A percentile compares a stretch with the other conserved stretches of the same genome.
Conservation (phyloP, 2,888 invertebrate genomes). For the Perizoma flavofasciatum region DNA sequence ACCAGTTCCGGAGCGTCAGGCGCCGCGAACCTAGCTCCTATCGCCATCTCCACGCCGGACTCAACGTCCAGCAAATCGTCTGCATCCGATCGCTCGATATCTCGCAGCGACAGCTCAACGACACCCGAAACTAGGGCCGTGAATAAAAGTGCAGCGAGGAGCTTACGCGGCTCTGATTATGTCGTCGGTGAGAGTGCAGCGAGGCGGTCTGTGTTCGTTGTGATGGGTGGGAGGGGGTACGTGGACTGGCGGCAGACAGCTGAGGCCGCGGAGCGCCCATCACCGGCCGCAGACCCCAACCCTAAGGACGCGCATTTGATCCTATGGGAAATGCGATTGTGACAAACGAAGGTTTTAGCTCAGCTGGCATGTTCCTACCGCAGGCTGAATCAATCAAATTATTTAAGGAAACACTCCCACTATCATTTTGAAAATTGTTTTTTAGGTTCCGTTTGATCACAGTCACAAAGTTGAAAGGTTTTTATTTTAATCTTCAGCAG, state of each 20-base stretch:
- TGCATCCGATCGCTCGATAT: conserved; percentile 68
- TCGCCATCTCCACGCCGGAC: conserved; percentile 76
- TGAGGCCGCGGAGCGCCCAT: conserved; percentile 83
- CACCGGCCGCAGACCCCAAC: conserved; percentile 86
- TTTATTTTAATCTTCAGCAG: too few species aligned
- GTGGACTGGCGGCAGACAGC: conserved; percentile 92
- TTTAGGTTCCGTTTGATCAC: too few species aligned
- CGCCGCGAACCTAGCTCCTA: conserved; percentile 80
- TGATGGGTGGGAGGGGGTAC: conserved; percentile 95
- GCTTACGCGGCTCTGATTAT: conserved; percentile 73
- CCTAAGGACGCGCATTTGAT: conserved; percentile 94
- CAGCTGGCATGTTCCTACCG: background rate
- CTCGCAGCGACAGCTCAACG: conserved; percentile 62
- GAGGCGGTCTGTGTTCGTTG: conserved; percentile 90
- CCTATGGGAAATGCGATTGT: conserved; percentile 90
- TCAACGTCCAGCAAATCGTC: conserved; percentile 71
- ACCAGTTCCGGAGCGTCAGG: conserved; percentile 91
- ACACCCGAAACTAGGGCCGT: conserved; percentile 48
- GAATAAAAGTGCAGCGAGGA: conserved; percentile 64
- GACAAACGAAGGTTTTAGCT: conserved; percentile 50
- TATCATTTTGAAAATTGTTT: too few species aligned
- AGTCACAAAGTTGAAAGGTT: too few species aligned
- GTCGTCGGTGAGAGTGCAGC: conserved; percentile 75
- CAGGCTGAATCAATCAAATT: too few species aligned
- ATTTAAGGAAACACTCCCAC: too few species aligned